Conservation (phyloP, 2,797 vertebrate genomes). For the Tragelaphus eurycerus region DNA sequence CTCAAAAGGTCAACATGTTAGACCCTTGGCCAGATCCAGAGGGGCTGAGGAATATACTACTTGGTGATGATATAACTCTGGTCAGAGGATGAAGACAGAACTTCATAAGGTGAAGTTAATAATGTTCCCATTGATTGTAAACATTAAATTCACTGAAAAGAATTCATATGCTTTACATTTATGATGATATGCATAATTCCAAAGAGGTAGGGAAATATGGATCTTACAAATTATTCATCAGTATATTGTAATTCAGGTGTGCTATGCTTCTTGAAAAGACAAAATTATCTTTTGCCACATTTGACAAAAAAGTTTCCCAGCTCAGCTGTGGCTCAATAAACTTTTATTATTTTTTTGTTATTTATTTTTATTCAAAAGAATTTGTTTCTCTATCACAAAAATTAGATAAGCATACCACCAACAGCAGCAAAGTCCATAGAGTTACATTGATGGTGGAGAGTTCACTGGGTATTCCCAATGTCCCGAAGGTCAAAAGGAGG, state of each 20-base stretch:
- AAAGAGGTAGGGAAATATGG: neutral
- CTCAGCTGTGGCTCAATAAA: constrained; percentile 84
- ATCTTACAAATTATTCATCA: constrained; percentile 3
- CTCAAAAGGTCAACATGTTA: neutral
- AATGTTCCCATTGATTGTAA: constrained; percentile 34
- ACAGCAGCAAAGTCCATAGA: constrained; percentile 82
- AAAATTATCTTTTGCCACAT: constrained; percentile 68
- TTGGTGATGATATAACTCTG: constrained; percentile 30
- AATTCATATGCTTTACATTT: neutral
- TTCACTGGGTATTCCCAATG: constrained; percentile 75
- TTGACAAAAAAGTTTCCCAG: constrained; percentile 78
- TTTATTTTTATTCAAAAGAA: constrained; percentile 86
- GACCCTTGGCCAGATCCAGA: neutral
- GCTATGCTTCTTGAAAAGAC: constrained; percentile 66
- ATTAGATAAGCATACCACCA: constrained; percentile 84
- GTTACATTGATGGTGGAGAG: constrained; percentile 81
- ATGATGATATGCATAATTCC: neutral
- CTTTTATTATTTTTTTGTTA: constrained; percentile 83
- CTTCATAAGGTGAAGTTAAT: constrained; percentile 46
- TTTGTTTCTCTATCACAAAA: constrained; percentile 86
- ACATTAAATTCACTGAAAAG: constrained; percentile 42
- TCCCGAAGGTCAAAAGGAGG: constrained; percentile 73
- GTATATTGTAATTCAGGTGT: constrained; percentile 31
- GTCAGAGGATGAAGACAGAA: constrained; percentile 50
- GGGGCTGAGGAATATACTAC: neutral